Percentiles rank a stretch among this genome's conserved stretches.
phyloP scores from a whole-genome alignment of 2,113 vertebrate species.

The Centrocercus urophasianus region DNA sequence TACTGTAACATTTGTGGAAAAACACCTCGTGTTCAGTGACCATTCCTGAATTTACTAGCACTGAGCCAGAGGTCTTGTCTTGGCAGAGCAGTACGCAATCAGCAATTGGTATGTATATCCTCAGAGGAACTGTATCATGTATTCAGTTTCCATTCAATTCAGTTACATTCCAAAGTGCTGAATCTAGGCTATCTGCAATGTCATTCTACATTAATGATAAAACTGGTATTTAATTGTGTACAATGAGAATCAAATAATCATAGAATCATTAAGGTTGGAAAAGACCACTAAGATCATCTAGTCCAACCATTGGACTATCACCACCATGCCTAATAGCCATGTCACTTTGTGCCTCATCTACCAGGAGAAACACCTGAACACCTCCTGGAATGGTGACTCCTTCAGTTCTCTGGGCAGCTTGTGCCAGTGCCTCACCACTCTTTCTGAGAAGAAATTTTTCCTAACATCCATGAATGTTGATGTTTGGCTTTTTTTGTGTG shows the following conservation, averaged over 20 bases:
- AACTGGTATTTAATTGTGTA: not conserved
- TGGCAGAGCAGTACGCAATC: not conserved
- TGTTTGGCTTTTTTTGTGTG: not conserved
- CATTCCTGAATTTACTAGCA: not conserved
- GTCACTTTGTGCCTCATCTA: too few species aligned
- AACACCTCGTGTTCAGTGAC: not conserved
- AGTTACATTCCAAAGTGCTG: not conserved
- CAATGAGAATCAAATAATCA: not conserved
- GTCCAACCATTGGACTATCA: too few species aligned
- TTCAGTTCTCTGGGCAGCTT: too few species aligned
- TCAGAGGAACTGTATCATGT: not conserved
- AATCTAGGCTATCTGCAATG: not conserved
- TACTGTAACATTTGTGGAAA: not conserved
- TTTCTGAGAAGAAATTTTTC: too few species aligned
- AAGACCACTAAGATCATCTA: too few species aligned
- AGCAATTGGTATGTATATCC: not conserved
- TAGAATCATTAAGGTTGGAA: too few species aligned
- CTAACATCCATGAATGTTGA: too few species aligned
- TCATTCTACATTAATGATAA: not conserved
- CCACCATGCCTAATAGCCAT: too few species aligned
- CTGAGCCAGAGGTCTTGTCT: not conserved
- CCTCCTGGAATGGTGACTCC: too few species aligned
- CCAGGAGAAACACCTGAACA: too few species aligned
- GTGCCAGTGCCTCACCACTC: too few species aligned
- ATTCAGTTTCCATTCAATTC: not conserved